Evolutionary conservation across 2,797 vertebrate species (phyloP).

Genomic region (Centropyge bicolor): DNA sequence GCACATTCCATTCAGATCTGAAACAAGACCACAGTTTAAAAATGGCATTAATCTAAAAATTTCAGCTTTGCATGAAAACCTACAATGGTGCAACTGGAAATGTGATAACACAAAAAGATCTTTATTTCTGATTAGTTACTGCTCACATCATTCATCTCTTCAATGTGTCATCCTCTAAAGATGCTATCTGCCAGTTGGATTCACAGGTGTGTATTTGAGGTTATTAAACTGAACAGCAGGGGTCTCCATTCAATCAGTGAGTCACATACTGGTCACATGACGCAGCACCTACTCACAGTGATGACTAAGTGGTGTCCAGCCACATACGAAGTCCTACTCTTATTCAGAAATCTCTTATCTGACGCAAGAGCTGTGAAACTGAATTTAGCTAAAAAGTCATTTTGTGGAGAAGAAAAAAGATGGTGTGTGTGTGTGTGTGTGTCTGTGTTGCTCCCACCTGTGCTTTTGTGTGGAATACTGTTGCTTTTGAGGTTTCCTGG

Average conservation of each 20-base stretch:
- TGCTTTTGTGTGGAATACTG: constrained; percentile 83
- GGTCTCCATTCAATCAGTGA: constrained; percentile 65
- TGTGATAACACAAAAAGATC: background rate
- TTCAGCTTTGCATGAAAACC: background rate
- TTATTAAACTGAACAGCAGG: constrained; percentile 67
- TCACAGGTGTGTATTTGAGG: constrained; percentile 8
- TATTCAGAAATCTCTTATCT: constrained; percentile 41
- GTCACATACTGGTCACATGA: constrained; percentile 43
- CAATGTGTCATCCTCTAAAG: background rate
- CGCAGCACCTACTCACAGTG: constrained; percentile 48
- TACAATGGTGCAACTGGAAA: background rate
- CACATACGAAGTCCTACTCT: constrained; percentile 32
- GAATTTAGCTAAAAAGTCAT: background rate
- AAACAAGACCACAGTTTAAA: constrained; percentile 47
- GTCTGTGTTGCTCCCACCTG: constrained; percentile 83
- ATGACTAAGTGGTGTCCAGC: constrained; percentile 53
- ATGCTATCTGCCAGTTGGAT: constrained; percentile 8
- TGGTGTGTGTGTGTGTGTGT: background rate
- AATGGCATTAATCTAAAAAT: constrained; percentile 1
- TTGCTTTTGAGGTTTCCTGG: constrained; percentile 78
- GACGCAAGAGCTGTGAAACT: constrained; percentile 1
- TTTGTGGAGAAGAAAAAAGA: background rate
- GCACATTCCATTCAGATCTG: constrained; percentile 94
- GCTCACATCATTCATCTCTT: constrained; percentile 2
- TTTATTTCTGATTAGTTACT: background rate